These are phyloP conservation scores for Muscicapa striata DNA, from an alignment of 2,797 vertebrate species.

Conservation along the genomic window DNA sequence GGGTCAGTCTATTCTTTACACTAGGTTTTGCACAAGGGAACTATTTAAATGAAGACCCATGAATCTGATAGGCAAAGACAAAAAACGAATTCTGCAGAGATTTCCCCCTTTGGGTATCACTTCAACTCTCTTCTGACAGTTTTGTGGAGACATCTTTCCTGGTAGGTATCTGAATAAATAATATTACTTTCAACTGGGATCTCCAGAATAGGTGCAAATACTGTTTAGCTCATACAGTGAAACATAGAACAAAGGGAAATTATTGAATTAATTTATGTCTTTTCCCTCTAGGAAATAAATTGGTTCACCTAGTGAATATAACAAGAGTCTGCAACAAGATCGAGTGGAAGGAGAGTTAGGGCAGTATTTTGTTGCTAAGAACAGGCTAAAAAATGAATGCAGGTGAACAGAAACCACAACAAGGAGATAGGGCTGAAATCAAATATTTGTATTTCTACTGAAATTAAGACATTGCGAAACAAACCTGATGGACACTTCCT, in stretches of 20 bases:
- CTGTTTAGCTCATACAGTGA: neutral
- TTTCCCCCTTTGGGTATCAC: neutral
- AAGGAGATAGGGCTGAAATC: neutral
- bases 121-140: neutral
- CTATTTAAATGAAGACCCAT: neutral
- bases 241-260: neutral
- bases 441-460: neutral
- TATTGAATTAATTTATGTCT: neutral
- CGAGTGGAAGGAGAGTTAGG: neutral
- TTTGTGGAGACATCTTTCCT: neutral
- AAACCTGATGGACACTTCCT: neutral
- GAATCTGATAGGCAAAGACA: neutral
- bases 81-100: neutral
- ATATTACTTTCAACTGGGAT: neutral
- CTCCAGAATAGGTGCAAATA: neutral
- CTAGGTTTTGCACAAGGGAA: neutral
- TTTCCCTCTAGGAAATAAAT: neutral
- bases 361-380: neutral
- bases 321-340: neutral
- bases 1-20: conserved; percentile 2
- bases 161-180: neutral
- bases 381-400: neutral
- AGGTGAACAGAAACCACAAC: neutral
- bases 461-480: neutral
- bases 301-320: neutral